Conservation (phyloP, 2,113 vertebrate species). For the Climacteris rufus region DNA sequence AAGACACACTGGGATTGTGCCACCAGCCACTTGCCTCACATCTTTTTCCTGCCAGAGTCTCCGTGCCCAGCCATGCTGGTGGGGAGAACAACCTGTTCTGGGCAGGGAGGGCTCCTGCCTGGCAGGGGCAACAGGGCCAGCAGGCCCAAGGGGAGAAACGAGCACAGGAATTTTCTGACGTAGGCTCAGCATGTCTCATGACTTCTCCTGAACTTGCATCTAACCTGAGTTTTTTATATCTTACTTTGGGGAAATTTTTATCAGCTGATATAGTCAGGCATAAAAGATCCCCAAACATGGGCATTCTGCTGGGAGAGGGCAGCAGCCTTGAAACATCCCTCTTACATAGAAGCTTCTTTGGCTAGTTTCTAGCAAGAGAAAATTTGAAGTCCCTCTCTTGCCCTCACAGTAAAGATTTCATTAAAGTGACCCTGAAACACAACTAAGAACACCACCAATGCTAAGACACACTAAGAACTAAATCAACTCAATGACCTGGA, state of each 20-base stretch:
- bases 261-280: not conserved
- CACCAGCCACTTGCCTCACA: not conserved
- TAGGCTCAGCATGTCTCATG: not conserved
- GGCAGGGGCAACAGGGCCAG: not conserved
- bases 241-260: not conserved
- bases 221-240: conserved; percentile 38
- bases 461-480: not conserved
- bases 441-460: not conserved
- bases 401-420: not conserved
- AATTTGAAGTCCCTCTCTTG: not conserved
- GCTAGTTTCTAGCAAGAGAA: not conserved
- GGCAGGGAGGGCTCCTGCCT: conserved; percentile 1
- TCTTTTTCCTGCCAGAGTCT: not conserved
- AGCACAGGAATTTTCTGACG: not conserved
- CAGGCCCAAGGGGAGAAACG: not conserved
- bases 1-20: not conserved
- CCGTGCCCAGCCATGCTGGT: not conserved
- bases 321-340: not conserved
- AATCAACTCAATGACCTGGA: not conserved
- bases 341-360: not conserved
- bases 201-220: not conserved
- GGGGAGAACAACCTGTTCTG: conserved; percentile 31
- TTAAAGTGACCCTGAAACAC: not conserved
- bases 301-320: not conserved
- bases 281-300: conserved; percentile 25